Evolutionary conservation across 2,888 invertebrate species (phyloP), one percentile per base, ranked within the genome.

Genomic region (Ectobius pallidus): DNA sequence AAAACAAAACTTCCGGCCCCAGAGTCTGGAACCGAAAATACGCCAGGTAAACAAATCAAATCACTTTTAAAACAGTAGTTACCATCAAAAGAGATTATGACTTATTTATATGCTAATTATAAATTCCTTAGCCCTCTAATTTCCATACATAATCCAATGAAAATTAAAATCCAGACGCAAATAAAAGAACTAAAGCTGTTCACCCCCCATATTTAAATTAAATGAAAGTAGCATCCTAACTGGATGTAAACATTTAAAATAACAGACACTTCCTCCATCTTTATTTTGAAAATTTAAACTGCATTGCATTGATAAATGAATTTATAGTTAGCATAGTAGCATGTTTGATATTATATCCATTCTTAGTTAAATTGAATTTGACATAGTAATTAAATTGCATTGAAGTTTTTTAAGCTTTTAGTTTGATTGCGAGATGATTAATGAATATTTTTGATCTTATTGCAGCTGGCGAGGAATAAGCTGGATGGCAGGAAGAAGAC

Each of bases 81-180:
- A 61, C 61, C 46, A 46, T 46, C 46, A 65, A 18, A 63, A 68
- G 49, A 55, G 46, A 61, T 46, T 69, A 39, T 68, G 18, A 44
- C n/a, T n/a, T n/a, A n/a, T 44, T 65, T 25, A 61, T 74, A 74
- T 74, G 74, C 74, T 74, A 74, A 74, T 74, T 74, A 74, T 74
- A 74, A 74, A 74, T 74, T 74, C 74, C 62, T 3, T 49, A n/a
- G 44, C 62, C 44, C n/a, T n/a, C 30, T 46, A 63, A 25, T 49
- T 65, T 32, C 32, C 16, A 46, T 30, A 18, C 22, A 25, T 62
- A 61, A 46, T 61, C 44, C 34, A 65, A 62, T 52, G 22, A 71
- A 71, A 71, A 65, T 71, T 71, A 49, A 63, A 71, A 49, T 32
- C 39, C 32, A 34, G 63, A 71, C 27, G 16, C 32, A 49, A 11